Evolutionary conservation across 2,888 invertebrate species (phyloP), one percentile per base, ranked within the genome.

Genomic region (Nomada hirtipes): DNA sequence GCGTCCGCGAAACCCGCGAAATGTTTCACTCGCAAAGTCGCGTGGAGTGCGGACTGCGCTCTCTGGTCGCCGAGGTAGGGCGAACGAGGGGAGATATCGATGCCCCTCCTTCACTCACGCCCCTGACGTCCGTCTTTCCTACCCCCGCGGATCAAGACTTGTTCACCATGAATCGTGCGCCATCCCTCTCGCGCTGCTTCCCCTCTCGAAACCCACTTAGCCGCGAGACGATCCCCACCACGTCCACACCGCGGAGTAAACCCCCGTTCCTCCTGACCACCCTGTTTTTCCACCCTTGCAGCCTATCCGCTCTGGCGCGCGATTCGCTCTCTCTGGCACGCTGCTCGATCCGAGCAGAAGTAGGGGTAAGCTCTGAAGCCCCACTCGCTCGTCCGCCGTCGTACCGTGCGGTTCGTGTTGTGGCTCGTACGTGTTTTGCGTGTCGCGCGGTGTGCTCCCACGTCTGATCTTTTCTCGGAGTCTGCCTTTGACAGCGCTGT

Each of bases 371-470:
- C 87, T 83, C 84, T 83, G 85, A 91, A 90, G 91, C 90, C 91
- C 91, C 93, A 93, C 91, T 93, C 92, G 93, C 92, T 92, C 93
- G 93, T 89, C 92, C 90, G 92, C 92, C 92, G 91, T 89, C 90
- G 93, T 90, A 91, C 89, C 74, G 93, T 91, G 91, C 92, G 91
- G 91, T 91, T 89, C 91, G 90, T 87, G 89, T 88, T 69, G 86
- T 79, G 76, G 88, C 29, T 71, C 68, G 74, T 76, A 75, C 71
- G 75, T 50, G 77, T 70, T 76, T 69, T 76, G 60, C 76, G 82
- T 69, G 84, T 86, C 78, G 82, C 82, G 82, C 79, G 83, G 83
- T 82, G 84, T 84, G 86, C 82, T 86, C 77, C 82, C 73, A 65
- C 76, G 64, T 75, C 2, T 55, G 57, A 18, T n/a, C 57, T 20